These are phyloP conservation scores for Tangara arthus DNA, from an alignment of 2,797 vertebrate genomes.

Conservation along the genomic window DNA sequence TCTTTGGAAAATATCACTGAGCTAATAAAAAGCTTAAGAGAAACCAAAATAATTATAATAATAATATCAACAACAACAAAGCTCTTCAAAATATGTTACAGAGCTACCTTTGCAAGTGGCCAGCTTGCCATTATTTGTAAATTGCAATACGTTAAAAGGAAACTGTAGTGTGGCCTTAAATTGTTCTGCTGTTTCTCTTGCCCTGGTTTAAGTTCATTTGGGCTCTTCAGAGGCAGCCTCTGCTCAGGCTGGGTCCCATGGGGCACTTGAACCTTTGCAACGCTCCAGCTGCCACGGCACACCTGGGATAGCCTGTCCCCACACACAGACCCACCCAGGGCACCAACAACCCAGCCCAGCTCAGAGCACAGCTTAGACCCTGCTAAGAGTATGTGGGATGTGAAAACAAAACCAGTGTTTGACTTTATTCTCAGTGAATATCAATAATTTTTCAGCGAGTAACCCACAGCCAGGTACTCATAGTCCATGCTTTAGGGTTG, in stretches of 20 bases:
- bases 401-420: not conserved
- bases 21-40: slow-evolving; percentile 11
- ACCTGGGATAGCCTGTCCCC: not conserved
- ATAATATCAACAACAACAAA: not conserved
- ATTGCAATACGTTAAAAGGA: not conserved
- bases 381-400: not conserved
- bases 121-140: slow-evolving; percentile 3
- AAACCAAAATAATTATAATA: not conserved
- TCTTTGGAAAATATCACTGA: slow-evolving; percentile 18
- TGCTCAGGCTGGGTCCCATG: accelerated
- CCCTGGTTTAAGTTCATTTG: not conserved
- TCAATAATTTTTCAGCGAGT: not conserved
- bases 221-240: not conserved
- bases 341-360: accelerated
- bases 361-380: not conserved
- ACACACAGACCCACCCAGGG: accelerated
- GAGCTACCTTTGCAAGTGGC: not conserved
- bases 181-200: not conserved
- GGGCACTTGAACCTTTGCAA: not conserved
- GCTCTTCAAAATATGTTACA: not conserved
- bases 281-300: accelerated
- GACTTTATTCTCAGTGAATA: not conserved
- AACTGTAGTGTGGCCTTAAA: not conserved
- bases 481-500: not conserved
- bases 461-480: not conserved